These are phyloP conservation scores for Lathronympha strigana DNA, from an alignment of 2,888 invertebrate genomes.

Conservation along the genomic window DNA sequence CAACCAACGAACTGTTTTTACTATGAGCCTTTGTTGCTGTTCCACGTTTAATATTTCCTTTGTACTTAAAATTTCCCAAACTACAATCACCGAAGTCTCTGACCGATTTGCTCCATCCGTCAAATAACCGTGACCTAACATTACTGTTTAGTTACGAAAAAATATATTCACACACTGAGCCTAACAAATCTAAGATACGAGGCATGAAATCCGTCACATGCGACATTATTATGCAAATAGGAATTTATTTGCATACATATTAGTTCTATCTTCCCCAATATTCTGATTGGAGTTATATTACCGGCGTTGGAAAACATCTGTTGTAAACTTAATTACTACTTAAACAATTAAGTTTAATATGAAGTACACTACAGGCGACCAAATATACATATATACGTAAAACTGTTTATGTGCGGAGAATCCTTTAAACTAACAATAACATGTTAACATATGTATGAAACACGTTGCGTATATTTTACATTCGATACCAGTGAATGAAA, in stretches of 20 bases:
- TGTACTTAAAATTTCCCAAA: neutral
- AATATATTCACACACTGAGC: constrained; percentile 7
- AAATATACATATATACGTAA: too few species aligned
- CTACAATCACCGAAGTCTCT: constrained; percentile 10
- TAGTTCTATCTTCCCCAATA: constrained; percentile 14
- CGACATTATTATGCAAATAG: constrained; percentile 20
- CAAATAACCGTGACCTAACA: constrained; percentile 7
- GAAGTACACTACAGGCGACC: neutral
- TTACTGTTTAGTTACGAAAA: neutral
- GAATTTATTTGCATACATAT: constrained; percentile 35
- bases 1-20: neutral
- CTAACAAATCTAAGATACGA: constrained; percentile 10
- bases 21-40: neutral
- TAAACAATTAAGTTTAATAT: constrained; percentile 4
- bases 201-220: constrained; percentile 10
- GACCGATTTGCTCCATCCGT: constrained; percentile 27
- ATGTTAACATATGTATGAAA: too few species aligned
- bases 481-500: too few species aligned
- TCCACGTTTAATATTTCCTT: neutral
- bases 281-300: constrained; percentile 22
- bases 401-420: too few species aligned
- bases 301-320: constrained; percentile 26
- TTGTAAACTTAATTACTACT: constrained; percentile 5
- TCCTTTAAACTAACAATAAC: too few species aligned
- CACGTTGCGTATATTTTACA: too few species aligned